Conservation (phyloP, 2,113 vertebrate genomes). For the Solenodon paradoxus region DNA sequence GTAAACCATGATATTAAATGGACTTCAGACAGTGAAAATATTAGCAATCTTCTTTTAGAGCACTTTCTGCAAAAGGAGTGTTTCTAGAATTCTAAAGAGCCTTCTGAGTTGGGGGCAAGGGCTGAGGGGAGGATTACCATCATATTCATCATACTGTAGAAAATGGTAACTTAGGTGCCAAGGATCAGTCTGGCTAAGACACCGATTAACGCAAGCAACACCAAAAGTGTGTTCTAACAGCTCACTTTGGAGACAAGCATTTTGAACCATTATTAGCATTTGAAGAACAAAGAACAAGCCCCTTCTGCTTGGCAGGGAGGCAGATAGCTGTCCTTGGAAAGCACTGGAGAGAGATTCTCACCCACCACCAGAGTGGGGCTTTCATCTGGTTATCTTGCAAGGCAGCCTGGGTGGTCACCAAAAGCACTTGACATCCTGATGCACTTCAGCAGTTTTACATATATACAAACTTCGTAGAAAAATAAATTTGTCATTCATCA, state of each 20-base stretch:
- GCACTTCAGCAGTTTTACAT: slow-evolving; percentile 99
- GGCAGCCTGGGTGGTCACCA: slow-evolving; percentile 98
- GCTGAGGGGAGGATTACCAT: neutral
- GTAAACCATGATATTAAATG: neutral
- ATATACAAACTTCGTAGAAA: slow-evolving; percentile 99
- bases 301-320: slow-evolving; percentile 47
- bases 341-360: slow-evolving; percentile 26
- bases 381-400: slow-evolving; percentile 99
- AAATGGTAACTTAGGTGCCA: slow-evolving; percentile 14
- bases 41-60: neutral
- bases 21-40: slow-evolving; percentile 18
- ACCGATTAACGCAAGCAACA: slow-evolving; percentile 47
- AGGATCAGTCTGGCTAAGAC: neutral
- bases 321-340: slow-evolving; percentile 66
- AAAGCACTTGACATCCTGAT: slow-evolving; percentile 99
- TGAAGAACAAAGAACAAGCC: slow-evolving; percentile 73
- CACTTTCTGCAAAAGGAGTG: neutral
- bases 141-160: slow-evolving; percentile 29
- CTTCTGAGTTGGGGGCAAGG: neutral
- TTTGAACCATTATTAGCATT: slow-evolving; percentile 77
- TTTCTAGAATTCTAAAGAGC: neutral
- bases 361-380: slow-evolving; percentile 89
- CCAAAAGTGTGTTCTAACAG: slow-evolving; percentile 51
- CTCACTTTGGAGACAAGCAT: slow-evolving; percentile 71
- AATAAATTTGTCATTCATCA: slow-evolving; percentile 99